Percentiles rank a stretch among this genome's conserved stretches.
Evolutionary conservation across 2,888 invertebrate genomes (phyloP).

Genomic region (Cataglyphis rosenhaueri): DNA sequence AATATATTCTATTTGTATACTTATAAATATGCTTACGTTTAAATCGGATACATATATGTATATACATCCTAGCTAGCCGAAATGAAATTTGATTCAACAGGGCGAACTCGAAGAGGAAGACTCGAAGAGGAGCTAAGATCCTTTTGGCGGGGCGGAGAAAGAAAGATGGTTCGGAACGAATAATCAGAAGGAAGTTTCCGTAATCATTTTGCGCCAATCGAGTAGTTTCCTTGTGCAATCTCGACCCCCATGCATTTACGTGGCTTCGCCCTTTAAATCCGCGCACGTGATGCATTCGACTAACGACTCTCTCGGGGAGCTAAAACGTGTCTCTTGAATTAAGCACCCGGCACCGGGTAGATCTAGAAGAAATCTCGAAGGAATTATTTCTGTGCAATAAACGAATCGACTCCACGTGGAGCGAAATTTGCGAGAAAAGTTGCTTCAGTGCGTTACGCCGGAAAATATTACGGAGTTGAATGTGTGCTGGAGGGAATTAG

Average conservation of each 20-base stretch:
- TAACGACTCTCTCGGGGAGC: conserved; percentile 73
- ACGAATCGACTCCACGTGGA: conserved; percentile 58
- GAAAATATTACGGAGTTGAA: conserved; percentile 33
- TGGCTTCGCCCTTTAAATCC: conserved; percentile 70
- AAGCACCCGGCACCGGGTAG: conserved; percentile 64
- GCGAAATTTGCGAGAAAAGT: conserved; percentile 13
- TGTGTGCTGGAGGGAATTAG: conserved; percentile 13
- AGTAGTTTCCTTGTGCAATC: conserved; percentile 55
- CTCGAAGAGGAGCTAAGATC: conserved; percentile 27
- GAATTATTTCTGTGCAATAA: conserved; percentile 67
- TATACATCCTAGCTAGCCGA: conserved; percentile 33
- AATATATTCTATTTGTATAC: conserved; percentile 67
- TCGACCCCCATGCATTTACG: conserved; percentile 42
- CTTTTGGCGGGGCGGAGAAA: conserved; percentile 40
- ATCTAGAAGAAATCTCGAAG: conserved; percentile 58
- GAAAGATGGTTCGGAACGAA: conserved; percentile 67
- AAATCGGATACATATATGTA: neutral
- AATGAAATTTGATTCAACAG: conserved; percentile 67
- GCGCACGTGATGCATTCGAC: conserved; percentile 72
- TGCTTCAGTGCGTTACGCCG: conserved; percentile 6
- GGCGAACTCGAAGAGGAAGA: conserved; percentile 10
- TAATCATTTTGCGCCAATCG: conserved; percentile 68
- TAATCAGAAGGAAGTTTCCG: conserved; percentile 63
- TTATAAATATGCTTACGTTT: conserved; percentile 74
- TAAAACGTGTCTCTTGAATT: conserved; percentile 73